These are phyloP conservation scores for Ephestia elutella DNA, from an alignment of 1,140 invertebrate genomes.

Conservation along the genomic window DNA sequence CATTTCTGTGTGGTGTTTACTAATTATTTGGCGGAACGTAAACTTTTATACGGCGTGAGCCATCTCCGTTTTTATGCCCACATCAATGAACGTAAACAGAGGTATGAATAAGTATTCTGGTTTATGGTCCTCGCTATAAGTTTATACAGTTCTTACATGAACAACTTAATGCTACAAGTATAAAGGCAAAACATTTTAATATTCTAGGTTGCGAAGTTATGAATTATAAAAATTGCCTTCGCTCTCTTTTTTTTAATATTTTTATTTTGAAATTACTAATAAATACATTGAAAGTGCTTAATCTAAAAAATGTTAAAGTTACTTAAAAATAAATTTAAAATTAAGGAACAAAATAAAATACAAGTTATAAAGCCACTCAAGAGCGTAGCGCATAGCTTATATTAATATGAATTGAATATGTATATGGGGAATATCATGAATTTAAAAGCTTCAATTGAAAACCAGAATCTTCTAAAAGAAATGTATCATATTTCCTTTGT, in stretches of 20 bases:
- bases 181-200: background rate
- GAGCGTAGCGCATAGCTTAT: no score
- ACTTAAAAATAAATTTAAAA: no score
- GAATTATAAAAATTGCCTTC: no score
- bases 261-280: no score
- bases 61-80: conserved; percentile 33
- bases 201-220: background rate
- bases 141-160: background rate
- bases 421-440: no score
- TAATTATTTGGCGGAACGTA: background rate
- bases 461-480: background rate
- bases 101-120: conserved; percentile 39
- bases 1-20: background rate
- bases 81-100: conserved; percentile 45
- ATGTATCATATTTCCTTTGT: background rate
- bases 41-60: background rate
- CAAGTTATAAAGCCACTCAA: no score
- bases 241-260: no score
- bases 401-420: no score
- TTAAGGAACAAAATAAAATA: no score
- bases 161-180: background rate
- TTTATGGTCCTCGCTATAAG: conserved; percentile 23
- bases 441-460: no score
- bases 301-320: no score
- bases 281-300: no score